Conservation (phyloP, 2,113 vertebrate species). For the Epinephelus moara region DNA sequence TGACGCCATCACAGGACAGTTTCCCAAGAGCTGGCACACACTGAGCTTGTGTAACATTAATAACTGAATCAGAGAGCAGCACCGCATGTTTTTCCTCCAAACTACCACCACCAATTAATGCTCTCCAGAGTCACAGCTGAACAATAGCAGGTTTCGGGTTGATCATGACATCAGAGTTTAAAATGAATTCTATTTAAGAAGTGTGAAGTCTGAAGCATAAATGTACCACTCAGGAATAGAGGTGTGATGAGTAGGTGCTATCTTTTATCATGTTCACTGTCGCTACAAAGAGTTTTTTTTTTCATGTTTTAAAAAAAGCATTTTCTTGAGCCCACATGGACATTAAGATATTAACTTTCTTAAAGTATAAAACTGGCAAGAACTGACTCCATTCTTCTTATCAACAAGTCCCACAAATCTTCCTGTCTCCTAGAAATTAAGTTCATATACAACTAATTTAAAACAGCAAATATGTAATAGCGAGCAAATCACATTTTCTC, state of each 20-base stretch:
- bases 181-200: constrained; percentile 2
- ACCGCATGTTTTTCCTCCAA: not conserved
- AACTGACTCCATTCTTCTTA: not conserved
- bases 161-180: not conserved
- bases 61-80: constrained; percentile 15
- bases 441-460: no score
- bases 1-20: not conserved
- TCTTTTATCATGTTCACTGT: constrained; percentile 18
- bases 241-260: not conserved
- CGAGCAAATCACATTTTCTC: no score
- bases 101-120: not conserved
- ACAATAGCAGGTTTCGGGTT: not conserved
- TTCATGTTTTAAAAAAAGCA: not conserved
- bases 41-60: constrained; percentile 20
- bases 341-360: not conserved
- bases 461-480: no score
- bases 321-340: not conserved
- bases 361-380: not conserved
- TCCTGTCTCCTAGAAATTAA: no score
- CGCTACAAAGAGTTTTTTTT: not conserved
- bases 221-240: not conserved
- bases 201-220: constrained; percentile 11
- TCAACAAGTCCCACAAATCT: not conserved
- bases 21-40: constrained; percentile 26
- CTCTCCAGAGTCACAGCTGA: not conserved